Base-by-base conservation (phyloP, 2,113 vertebrate species). In the Lanius ludovicianus region DNA sequence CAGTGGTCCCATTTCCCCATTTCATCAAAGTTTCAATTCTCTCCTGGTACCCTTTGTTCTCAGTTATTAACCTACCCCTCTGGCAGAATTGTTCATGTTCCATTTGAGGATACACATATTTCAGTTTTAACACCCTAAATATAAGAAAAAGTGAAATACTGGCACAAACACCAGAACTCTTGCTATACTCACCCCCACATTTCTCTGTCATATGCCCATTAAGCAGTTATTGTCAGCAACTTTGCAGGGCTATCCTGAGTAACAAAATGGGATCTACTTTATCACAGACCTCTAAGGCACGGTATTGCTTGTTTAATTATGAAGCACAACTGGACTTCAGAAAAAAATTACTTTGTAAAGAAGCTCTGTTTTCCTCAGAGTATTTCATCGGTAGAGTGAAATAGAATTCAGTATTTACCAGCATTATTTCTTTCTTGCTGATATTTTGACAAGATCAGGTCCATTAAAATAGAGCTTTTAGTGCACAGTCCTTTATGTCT, bases 401-500 rank as follows among this genome's bases (percentile, higher is more conserved):
- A 56, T 1, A 73, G n/a, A 90, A 79, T 82, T 94, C 69, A 94
- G 64, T 93, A 68, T 91, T 95, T 95, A 84, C 56, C 85, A 82
- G 70, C 21, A 60, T 19, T 75, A 55, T 75, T 94, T 86, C 57
- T 81, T 57, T 37, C 84, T 86, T 89, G 75, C 53, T 93, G 95
- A 81, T 95, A 60, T 79, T 96, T 96, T 96, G 93, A 95, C 91
- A 91, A 79, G 92, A 95, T 96, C 88, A 91, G 92, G 96, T 93
- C 96, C 96, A 97, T 95, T 96, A 96, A 96, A 97, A 97, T 91
- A 95, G 80, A 94, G 83, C 95, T 96, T 96, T 95, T 97, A 98
- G 83, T 93, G 91, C 84, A 79, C 22, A 69, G 4, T 90, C 68
- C 89, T 96, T 83, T 92, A 96, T 87, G 80, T 74, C 93, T 97